Base-by-base conservation (phyloP, 1,140 invertebrate species). In the Protaetia brevitarsis region DNA sequence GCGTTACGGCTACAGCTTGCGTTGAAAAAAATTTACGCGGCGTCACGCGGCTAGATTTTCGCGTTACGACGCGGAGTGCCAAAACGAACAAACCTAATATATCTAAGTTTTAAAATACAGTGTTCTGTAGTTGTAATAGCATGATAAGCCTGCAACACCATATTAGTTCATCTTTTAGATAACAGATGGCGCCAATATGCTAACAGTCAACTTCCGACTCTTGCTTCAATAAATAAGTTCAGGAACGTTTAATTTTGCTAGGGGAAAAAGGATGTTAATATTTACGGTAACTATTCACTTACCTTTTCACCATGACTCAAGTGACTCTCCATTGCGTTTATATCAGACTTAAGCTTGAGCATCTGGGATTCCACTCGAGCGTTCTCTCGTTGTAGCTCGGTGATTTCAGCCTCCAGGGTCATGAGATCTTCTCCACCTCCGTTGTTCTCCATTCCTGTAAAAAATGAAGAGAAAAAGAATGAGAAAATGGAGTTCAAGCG, bases 361-460 rank as follows among this genome's bases (percentile, higher is more conserved):
- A 96, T 92, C 80, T 95, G 92, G 26, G 91, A 93, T 80, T 97
- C 94, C 60, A 95, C 91, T 70, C 91, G 87, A 67, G 90, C 91
- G 79, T 96, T 96, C 79, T 95, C 91, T 70, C 92, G 86, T 79
- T 94, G 92, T 70, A 97, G 82, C 75, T 95, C 92, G n/a, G 90
- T 89, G 70, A 96, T 95, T 78, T 96, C 93, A 64, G 91, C 91
- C 77, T 96, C 93, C 71, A 96, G 81, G 28, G 90, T 91, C 80
- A 90, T 90, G 11, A 95, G 84, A 77, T 95, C 92, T 78, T 94
- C 91, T 73, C 87, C 87, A 73, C 67, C 69, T 63, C 69, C 72
- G 36, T 62, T 71, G 60, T 67, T 68, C 36, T 79, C 77, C 69
- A 79, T 75, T 66, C 76, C 77, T 79, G 70, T 45, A 76, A 77